phyloP scores from a whole-genome alignment of 2,888 invertebrate genomes.

The Coremacera marginata region DNA sequence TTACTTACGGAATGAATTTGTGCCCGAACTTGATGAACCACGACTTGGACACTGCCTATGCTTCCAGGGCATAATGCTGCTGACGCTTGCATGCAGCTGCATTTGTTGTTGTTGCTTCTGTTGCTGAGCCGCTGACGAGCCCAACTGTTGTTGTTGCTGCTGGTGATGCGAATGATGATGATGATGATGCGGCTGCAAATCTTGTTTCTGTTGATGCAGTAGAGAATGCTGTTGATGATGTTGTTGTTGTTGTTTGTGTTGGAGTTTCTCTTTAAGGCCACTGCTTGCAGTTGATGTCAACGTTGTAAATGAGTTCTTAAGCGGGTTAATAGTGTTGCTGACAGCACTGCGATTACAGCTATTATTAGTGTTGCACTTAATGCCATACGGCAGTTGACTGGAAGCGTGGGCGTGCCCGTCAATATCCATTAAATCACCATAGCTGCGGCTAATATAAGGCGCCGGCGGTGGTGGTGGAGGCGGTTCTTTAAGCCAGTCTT shows the following conservation, averaged over 20 bases:
- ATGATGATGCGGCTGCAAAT: constrained; percentile 37
- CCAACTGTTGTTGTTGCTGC: constrained; percentile 40
- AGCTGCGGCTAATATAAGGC: constrained; percentile 61
- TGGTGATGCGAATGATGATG: constrained; percentile 50
- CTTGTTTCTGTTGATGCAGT: constrained; percentile 50
- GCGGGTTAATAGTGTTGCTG: constrained; percentile 51
- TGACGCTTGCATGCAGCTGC: constrained; percentile 63
- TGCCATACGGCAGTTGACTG: constrained; percentile 32
- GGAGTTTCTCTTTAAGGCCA: constrained; percentile 65
- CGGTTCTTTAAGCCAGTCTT: constrained; percentile 43
- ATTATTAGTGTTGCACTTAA: constrained; percentile 49
- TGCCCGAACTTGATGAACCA: constrained; percentile 68
- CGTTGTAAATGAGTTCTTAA: constrained; percentile 59
- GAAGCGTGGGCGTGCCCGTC: constrained; percentile 52
- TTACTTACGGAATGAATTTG: constrained; percentile 69
- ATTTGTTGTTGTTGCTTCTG: constrained; percentile 60
- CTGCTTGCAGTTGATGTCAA: constrained; percentile 61
- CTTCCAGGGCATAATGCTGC: constrained; percentile 69
- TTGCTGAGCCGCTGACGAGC: constrained; percentile 35
- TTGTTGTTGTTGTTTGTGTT: constrained; percentile 54
- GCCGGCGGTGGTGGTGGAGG: constrained; percentile 46
- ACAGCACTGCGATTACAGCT: constrained; percentile 47
- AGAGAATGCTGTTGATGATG: constrained; percentile 48
- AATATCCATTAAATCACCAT: constrained; percentile 62
- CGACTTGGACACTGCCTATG: constrained; percentile 69